phyloP scores from a whole-genome alignment of 2,797 vertebrate genomes.

The Onychomys arenicola region DNA sequence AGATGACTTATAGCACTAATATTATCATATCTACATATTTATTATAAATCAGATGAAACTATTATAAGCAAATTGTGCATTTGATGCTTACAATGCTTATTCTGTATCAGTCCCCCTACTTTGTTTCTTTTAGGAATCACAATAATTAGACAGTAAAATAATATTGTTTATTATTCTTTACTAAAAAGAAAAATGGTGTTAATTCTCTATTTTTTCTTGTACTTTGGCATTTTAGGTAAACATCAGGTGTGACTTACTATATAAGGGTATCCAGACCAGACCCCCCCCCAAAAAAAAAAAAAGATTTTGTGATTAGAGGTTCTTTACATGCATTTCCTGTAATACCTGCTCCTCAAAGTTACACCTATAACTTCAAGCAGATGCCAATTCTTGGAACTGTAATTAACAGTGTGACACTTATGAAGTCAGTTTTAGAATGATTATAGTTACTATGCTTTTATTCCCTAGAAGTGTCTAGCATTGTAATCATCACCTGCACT shows the following conservation, averaged over 20 bases:
- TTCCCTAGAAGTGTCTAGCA: conserved; percentile 79
- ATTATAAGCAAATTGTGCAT: background rate
- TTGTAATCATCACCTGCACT: conserved; percentile 82
- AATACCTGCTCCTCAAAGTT: conserved; percentile 70
- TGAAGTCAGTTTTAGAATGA: conserved; percentile 81
- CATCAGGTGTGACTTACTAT: conserved; percentile 12
- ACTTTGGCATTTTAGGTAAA: conserved; percentile 15
- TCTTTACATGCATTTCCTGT: conserved; percentile 80
- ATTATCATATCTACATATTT: conserved; percentile 24
- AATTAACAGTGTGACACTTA: conserved; percentile 82
- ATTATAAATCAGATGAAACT: conserved; percentile 28
- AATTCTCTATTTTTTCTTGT: background rate
- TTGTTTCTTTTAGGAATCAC: background rate
- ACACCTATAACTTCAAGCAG: conserved; percentile 77
- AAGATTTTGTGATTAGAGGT: conserved; percentile 70
- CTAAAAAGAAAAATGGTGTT: background rate
- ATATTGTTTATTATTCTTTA: background rate
- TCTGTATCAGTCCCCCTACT: background rate
- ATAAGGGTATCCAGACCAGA: conserved; percentile 18
- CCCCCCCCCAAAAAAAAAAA: too few relatives aligned
- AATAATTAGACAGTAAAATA: background rate
- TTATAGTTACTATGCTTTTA: conserved; percentile 71
- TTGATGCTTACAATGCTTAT: background rate
- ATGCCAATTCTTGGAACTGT: conserved; percentile 82
- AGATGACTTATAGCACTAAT: background rate